These are phyloP conservation scores for Scelioninae gen. 2 DNA, from an alignment of 2,888 invertebrate species.

Conservation along the genomic window DNA sequence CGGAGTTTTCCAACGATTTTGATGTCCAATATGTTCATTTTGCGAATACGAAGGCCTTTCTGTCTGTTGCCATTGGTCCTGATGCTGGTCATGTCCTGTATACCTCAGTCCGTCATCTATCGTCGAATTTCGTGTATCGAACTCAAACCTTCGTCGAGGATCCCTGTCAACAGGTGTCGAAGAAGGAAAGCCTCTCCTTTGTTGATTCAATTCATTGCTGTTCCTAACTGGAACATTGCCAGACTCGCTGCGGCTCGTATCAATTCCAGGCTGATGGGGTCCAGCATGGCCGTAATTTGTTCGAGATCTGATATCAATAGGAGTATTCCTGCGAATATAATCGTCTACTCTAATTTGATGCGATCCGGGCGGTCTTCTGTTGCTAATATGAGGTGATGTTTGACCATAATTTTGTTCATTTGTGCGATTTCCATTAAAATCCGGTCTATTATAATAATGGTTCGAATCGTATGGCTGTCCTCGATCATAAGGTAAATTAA, in stretches of 20 bases:
- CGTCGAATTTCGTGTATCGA: slow-evolving; percentile 12
- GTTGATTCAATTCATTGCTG: slow-evolving; percentile 23
- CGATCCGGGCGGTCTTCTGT: too few relatives aligned
- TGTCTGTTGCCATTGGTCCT: slow-evolving; percentile 2
- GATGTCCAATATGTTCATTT: slow-evolving; percentile 13
- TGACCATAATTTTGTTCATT: background rate
- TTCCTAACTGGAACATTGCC: slow-evolving; percentile 42
- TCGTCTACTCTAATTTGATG: slow-evolving; percentile 56
- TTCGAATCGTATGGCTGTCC: slow-evolving; percentile 3
- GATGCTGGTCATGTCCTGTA: slow-evolving; percentile 16
- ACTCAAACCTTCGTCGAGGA: slow-evolving; percentile 14
- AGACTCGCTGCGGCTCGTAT: slow-evolving; percentile 22
- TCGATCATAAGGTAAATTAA: slow-evolving; percentile 1
- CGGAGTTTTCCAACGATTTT: slow-evolving; percentile 24
- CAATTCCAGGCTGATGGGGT: slow-evolving; percentile 21
- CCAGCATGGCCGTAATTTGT: slow-evolving; percentile 21
- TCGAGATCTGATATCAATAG: slow-evolving; percentile 60
- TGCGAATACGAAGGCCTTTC: slow-evolving; percentile 14
- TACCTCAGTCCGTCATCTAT: slow-evolving; percentile 16
- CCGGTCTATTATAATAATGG: background rate
- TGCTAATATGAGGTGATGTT: too few relatives aligned
- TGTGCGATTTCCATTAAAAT: background rate
- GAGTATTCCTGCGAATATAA: slow-evolving; percentile 67
- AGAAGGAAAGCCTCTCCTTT: slow-evolving; percentile 22
- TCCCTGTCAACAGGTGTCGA: slow-evolving; percentile 49